Conservation (phyloP, 2,888 invertebrate genomes). For the Schrankia costaestrigalis region DNA sequence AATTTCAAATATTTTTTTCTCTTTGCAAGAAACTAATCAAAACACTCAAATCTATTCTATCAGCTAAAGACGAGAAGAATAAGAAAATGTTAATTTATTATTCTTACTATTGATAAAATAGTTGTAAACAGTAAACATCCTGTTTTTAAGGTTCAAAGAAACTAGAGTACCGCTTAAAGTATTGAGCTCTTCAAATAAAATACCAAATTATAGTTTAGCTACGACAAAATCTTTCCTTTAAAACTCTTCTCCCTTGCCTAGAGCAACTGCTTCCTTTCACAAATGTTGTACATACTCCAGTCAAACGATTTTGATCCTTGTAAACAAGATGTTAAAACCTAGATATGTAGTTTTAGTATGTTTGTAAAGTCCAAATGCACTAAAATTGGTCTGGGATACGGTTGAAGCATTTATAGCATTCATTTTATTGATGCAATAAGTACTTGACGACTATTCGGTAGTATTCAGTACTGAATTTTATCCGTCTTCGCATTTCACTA, state of each 20-base stretch:
- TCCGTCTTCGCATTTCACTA: constrained; percentile 14
- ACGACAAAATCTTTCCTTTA: constrained; percentile 39
- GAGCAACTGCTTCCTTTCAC: constrained; percentile 34
- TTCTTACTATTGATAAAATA: too few species aligned
- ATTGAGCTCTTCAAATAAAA: constrained; percentile 19
- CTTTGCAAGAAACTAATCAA: too few species aligned
- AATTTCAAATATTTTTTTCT: too few species aligned
- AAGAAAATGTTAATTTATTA: too few species aligned
- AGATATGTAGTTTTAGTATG: not conserved
- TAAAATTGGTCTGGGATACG: constrained; percentile 49
- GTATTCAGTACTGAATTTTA: constrained; percentile 26
- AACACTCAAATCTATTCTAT: too few species aligned
- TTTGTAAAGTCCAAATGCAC: constrained; percentile 29
- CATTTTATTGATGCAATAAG: constrained; percentile 71
- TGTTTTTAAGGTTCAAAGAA: too few species aligned
- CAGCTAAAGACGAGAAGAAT: too few species aligned
- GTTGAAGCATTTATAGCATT: constrained; percentile 54
- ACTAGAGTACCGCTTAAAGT: not conserved
- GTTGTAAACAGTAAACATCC: too few species aligned
- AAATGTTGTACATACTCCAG: constrained; percentile 4
- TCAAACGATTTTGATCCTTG: constrained; percentile 19
- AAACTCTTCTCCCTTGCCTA: constrained; percentile 34
- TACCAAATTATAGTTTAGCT: constrained; percentile 28
- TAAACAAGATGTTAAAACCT: not conserved
- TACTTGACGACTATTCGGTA: constrained; percentile 45